Percentiles rank a stretch among this genome's conserved stretches.
phyloP scores from a whole-genome alignment of 35 echinoderm and acorn worm species.

The Chiridota heheva region DNA sequence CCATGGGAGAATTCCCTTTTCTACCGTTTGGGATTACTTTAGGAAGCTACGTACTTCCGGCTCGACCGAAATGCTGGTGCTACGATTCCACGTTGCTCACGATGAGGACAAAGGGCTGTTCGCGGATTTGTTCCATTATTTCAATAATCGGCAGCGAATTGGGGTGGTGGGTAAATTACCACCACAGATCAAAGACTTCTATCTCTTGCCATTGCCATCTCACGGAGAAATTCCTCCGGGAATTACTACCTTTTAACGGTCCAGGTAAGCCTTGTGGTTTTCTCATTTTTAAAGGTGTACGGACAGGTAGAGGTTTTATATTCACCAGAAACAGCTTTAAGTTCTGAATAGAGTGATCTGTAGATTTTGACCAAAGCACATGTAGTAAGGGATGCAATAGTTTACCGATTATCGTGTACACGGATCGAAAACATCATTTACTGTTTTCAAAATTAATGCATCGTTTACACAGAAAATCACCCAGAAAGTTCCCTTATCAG shows the following conservation, averaged over 20 bases:
- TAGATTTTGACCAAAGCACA: no score
- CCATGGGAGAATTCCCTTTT: constrained; percentile 77
- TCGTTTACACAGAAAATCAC: no score
- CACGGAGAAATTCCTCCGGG: constrained; percentile 46
- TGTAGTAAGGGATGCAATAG: no score
- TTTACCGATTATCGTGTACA: no score
- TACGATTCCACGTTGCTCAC: constrained; percentile 73
- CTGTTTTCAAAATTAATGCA: no score
- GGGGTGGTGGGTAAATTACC: constrained; percentile 82
- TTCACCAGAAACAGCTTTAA: no score
- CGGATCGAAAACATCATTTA: no score
- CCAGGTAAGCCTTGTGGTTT: constrained; percentile 84
- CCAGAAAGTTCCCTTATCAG: no score
- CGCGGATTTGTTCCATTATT: constrained; percentile 83
- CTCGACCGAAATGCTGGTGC: constrained; percentile 71
- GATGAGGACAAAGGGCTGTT: constrained; percentile 72
- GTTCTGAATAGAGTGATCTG: no score
- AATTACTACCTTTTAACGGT: constrained; percentile 74
- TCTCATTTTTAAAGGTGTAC: no score
- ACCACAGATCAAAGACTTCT: constrained; percentile 87
- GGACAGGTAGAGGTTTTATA: no score
- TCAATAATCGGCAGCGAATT: constrained; percentile 78
- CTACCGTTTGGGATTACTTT: constrained; percentile 90
- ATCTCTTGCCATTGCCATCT: constrained; percentile 78
- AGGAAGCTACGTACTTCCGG: constrained; percentile 61